Evolutionary conservation across 1,140 invertebrate species (phyloP).

Genomic region (Papilio aristodemus): DNA sequence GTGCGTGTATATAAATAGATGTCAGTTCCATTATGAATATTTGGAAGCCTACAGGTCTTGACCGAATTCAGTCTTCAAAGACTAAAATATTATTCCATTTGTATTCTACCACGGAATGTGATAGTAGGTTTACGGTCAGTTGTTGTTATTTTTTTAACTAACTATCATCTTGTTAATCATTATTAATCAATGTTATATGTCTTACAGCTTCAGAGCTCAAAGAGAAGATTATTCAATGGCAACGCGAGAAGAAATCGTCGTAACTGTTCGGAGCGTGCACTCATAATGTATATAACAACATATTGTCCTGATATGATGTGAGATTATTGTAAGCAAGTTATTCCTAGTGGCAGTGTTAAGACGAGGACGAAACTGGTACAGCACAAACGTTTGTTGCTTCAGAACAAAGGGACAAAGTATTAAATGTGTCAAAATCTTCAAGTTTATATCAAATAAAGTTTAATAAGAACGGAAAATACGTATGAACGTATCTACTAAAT

Average conservation of each 20-base stretch:
- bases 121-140: too few species aligned
- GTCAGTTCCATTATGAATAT: too few species aligned
- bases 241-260: conserved; percentile 84
- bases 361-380: conserved; percentile 2
- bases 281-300: conserved; percentile 69
- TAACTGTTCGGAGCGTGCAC: conserved; percentile 60
- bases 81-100: too few species aligned
- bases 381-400: conserved; percentile 10
- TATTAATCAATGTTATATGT: not conserved
- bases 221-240: conserved; percentile 89
- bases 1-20: too few species aligned
- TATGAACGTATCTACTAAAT: not conserved
- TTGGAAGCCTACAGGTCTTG: too few species aligned
- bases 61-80: too few species aligned
- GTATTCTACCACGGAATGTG: too few species aligned
- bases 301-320: conserved; percentile 69
- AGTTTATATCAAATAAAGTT: not conserved
- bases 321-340: conserved; percentile 66
- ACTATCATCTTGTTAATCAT: too few species aligned
- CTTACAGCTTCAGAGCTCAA: conserved; percentile 87
- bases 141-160: too few species aligned
- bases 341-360: conserved; percentile 40
- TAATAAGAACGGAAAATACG: too few species aligned
- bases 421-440: conserved; percentile 12
- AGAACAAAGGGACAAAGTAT: conserved; percentile 12